Conservation (phyloP, 2,797 vertebrate genomes). For the Otus scops region DNA sequence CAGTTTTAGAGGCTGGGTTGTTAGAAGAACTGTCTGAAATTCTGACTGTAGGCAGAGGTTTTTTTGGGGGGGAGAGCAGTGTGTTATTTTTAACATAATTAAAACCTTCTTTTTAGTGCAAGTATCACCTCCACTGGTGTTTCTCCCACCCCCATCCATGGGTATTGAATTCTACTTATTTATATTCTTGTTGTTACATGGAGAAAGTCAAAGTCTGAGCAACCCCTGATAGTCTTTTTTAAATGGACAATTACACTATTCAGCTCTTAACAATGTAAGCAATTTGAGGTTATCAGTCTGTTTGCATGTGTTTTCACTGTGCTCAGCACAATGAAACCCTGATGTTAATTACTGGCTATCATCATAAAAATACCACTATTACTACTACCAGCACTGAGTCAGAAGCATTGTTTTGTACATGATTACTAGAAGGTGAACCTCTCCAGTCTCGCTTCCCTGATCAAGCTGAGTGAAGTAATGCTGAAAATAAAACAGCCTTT, state of each 20-base stretch:
- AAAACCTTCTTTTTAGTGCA: neutral
- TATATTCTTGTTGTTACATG: neutral
- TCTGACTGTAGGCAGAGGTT: neutral
- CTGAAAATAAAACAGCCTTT: slow-evolving; percentile 54
- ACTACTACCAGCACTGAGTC: neutral
- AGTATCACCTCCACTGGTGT: neutral
- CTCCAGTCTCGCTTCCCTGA: neutral
- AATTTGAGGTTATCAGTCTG: slow-evolving; percentile 50
- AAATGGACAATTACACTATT: slow-evolving; percentile 16
- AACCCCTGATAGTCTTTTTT: neutral
- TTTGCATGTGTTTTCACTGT: slow-evolving; percentile 37
- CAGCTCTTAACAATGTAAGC: slow-evolving; percentile 8
- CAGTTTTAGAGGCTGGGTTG: neutral
- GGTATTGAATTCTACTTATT: neutral
- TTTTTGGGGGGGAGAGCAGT: neutral
- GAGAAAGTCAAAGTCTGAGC: slow-evolving; percentile 16
- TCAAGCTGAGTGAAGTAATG: slow-evolving; percentile 13
- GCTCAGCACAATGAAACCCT: slow-evolving; percentile 46
- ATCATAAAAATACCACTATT: slow-evolving; percentile 1
- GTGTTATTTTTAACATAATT: neutral
- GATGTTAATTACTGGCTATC: slow-evolving; percentile 52
- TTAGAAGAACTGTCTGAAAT: neutral
- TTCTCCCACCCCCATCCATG: neutral
- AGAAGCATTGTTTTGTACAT: slow-evolving; percentile 18
- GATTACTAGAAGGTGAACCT: slow-evolving; percentile 42